Conservation (phyloP, 1,140 invertebrate species). For the Drosophila hydei region DNA sequence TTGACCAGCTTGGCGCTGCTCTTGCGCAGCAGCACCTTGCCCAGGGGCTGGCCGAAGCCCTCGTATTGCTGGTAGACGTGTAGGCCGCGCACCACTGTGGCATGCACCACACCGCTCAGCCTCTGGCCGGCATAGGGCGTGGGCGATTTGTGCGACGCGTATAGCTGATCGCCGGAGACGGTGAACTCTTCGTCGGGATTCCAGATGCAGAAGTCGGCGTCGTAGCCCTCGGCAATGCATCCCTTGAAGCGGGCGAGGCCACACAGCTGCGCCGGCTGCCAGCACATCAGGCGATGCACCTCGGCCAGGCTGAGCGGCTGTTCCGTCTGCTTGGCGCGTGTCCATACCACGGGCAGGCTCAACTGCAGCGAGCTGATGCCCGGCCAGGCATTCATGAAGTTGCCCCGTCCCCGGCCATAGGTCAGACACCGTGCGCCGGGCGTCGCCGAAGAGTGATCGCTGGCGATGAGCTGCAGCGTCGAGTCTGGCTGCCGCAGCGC, state of each 20-base stretch:
- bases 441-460: slow-evolving; percentile 90
- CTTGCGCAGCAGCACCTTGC: slow-evolving; percentile 76
- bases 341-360: slow-evolving; percentile 89
- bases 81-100: slow-evolving; percentile 86
- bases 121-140: slow-evolving; percentile 86
- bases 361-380: slow-evolving; percentile 90
- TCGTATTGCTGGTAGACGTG: slow-evolving; percentile 84
- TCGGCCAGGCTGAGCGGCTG: slow-evolving; percentile 84
- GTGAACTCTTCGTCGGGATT: slow-evolving; percentile 86
- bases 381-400: slow-evolving; percentile 89
- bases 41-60: slow-evolving; percentile 78
- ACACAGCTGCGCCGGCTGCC: slow-evolving; percentile 86
- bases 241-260: slow-evolving; percentile 87
- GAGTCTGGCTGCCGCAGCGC: slow-evolving; percentile 65
- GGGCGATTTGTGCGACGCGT: slow-evolving; percentile 86
- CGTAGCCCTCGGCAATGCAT: slow-evolving; percentile 86
- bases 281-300: slow-evolving; percentile 86
- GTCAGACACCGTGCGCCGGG: slow-evolving; percentile 86
- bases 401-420: slow-evolving; percentile 83
- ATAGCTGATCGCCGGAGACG: slow-evolving; percentile 85
- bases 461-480: slow-evolving; percentile 86
- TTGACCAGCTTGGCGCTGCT: slow-evolving; percentile 76
- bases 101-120: slow-evolving; percentile 86
- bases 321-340: slow-evolving; percentile 84
- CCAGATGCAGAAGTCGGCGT: slow-evolving; percentile 90